These are phyloP conservation scores for Scyliorhinus canicula DNA, from an alignment of 2,797 vertebrate species.

Conservation along the genomic window DNA sequence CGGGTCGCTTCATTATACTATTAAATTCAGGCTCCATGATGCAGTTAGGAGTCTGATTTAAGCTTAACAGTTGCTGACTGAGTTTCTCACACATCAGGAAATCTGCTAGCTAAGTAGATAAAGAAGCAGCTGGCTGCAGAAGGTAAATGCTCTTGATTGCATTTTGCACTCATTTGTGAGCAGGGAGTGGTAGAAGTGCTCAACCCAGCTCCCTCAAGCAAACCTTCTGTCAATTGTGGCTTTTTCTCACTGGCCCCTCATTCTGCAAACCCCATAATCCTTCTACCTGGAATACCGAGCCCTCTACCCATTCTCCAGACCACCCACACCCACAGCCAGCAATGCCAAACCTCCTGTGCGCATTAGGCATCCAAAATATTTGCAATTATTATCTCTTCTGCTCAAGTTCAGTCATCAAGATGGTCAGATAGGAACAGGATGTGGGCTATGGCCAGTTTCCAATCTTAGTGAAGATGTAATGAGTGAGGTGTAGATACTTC, in stretches of 20 bases:
- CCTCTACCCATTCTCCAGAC: neutral
- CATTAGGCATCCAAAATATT: neutral
- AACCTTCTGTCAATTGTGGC: neutral
- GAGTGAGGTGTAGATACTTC: too few species aligned
- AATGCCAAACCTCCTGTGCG: neutral
- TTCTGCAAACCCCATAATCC: neutral
- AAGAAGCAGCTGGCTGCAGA: neutral
- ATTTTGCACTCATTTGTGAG: neutral
- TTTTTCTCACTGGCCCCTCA: too few species aligned
- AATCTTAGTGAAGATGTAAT: neutral
- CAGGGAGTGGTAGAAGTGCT: neutral
- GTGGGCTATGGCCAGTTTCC: neutral
- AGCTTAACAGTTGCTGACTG: neutral
- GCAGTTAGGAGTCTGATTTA: neutral
- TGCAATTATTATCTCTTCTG: neutral
- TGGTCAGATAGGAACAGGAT: neutral
- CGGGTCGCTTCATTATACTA: neutral
- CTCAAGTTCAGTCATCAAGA: neutral
- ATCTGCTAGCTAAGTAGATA: neutral
- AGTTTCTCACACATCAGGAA: neutral
- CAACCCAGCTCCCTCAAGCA: neutral
- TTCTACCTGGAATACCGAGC: neutral
- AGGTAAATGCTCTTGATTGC: neutral
- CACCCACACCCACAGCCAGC: neutral
- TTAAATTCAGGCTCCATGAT: neutral